phyloP scores from a whole-genome alignment of 2,113 vertebrate genomes.

The Myiagra hebetior region DNA sequence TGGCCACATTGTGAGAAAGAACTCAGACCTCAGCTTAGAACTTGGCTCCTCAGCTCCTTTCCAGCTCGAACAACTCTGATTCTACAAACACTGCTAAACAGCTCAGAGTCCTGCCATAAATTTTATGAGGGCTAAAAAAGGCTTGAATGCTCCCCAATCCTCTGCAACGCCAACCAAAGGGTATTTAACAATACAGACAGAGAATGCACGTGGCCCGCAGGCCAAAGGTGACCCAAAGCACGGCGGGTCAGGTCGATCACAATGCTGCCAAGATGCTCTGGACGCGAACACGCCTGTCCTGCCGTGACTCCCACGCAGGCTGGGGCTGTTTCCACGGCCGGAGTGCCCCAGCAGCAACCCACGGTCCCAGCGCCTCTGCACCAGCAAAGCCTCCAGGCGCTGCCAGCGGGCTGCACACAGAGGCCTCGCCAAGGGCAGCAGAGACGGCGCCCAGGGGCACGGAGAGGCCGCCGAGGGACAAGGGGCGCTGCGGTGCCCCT shows the following conservation, averaged over 20 bases:
- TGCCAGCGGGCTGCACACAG: not conserved
- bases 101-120: no score
- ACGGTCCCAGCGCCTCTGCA: fast-evolving
- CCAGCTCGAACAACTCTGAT: not conserved
- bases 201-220: fast-evolving
- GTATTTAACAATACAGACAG: fast-evolving
- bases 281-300: fast-evolving
- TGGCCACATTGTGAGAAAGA: not conserved
- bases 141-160: fast-evolving
- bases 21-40: not conserved
- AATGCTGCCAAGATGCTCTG: fast-evolving
- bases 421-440: not conserved
- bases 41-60: not conserved
- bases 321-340: fast-evolving
- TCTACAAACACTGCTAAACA: not conserved
- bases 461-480: no score
- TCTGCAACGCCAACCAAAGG: fast-evolving
- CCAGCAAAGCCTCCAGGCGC: not conserved
- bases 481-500: fast-evolving
- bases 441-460: not conserved
- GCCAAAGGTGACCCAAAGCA: not conserved
- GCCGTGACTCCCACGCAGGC: fast-evolving
- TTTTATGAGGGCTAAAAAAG: not conserved
- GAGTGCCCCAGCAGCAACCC: fast-evolving
- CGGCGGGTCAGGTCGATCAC: fast-evolving